Evolutionary conservation across 1,140 invertebrate species (phyloP).

Genomic region (Maconellicoccus hirsutus): DNA sequence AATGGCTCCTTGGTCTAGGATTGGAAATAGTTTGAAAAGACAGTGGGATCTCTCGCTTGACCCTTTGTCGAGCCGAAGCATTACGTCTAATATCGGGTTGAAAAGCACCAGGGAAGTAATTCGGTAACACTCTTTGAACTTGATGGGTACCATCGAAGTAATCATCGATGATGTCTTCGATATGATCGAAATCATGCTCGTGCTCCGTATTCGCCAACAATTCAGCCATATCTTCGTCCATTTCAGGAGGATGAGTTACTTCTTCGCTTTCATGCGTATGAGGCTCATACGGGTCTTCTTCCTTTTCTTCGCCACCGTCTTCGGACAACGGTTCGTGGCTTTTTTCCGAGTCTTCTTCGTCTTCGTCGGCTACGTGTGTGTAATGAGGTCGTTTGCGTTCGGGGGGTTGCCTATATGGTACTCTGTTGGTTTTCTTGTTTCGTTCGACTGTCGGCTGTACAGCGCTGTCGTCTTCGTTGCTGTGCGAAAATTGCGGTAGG

Average conservation of each 20-base stretch:
- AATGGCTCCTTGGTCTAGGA: not conserved
- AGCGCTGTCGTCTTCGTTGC: not conserved
- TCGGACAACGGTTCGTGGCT: not conserved
- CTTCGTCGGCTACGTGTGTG: not conserved
- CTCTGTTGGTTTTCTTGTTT: not conserved
- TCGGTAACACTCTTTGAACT: not conserved
- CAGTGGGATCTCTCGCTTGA: slow-evolving; percentile 1
- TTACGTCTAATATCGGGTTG: not conserved
- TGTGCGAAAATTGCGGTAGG: not conserved
- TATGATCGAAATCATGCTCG: slow-evolving; percentile 6
- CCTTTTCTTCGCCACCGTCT: not conserved
- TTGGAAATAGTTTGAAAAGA: not conserved
- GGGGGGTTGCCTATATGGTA: not conserved
- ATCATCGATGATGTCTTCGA: slow-evolving; percentile 7
- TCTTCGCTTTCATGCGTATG: slow-evolving; percentile 7
- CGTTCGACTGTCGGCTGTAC: not conserved
- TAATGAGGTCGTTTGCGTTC: not conserved
- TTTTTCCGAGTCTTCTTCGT: slow-evolving; percentile 20
- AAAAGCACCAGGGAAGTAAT: not conserved
- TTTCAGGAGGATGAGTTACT: slow-evolving; percentile 12
- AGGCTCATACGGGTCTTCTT: not conserved
- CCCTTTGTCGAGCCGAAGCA: not conserved
- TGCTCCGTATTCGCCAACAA: not conserved
- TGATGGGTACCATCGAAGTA: not conserved
- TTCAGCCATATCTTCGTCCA: slow-evolving; percentile 2